Conservation (phyloP, 2,113 vertebrate species). For the Montifringilla adamsi region DNA sequence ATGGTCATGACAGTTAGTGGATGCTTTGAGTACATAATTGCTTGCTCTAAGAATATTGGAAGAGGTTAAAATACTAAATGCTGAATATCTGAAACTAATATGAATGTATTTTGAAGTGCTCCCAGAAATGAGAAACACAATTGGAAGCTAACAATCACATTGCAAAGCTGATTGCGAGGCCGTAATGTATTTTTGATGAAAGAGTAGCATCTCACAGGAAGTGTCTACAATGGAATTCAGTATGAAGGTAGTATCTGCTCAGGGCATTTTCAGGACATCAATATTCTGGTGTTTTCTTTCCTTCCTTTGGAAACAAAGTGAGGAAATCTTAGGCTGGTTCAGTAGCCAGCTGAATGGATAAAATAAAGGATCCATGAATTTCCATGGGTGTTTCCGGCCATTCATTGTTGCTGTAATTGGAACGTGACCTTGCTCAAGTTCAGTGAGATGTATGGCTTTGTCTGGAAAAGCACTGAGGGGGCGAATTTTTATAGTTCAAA, state of each 20-base stretch:
- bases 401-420: background rate
- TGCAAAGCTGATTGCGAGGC: background rate
- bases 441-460: background rate
- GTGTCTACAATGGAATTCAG: background rate
- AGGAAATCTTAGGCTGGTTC: background rate
- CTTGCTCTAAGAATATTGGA: background rate
- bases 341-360: background rate
- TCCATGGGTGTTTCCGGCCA: background rate
- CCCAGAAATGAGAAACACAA: background rate
- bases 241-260: background rate
- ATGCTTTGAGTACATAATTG: background rate
- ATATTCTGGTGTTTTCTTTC: background rate
- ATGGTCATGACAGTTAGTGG: background rate
- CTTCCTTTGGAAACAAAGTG: background rate
- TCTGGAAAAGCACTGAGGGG: background rate
- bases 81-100: background rate
- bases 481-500: background rate
- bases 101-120: background rate
- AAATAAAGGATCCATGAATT: background rate
- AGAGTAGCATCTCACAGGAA: background rate
- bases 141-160: background rate
- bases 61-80: background rate
- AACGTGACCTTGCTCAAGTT: background rate
- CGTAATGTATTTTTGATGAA: background rate
- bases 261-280: background rate